Evolutionary conservation across 2,113 vertebrate species (phyloP), one percentile per base, ranked within the genome.

Genomic region (Cebus imitator): DNA sequence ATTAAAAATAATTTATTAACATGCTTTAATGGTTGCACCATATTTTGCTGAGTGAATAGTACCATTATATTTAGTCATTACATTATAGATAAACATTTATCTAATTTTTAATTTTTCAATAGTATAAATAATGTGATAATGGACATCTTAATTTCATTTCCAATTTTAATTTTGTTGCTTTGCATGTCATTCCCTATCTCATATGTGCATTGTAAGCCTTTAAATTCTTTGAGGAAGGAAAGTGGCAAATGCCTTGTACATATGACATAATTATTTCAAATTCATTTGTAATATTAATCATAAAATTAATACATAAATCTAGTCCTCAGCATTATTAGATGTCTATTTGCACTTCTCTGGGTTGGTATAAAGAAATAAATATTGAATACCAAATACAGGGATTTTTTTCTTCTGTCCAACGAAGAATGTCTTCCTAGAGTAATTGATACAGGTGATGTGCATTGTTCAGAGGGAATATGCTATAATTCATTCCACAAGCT

Each of bases 381-480:
- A 94, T 17, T 52, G 52, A 98, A 97, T 98, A 93, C 48, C 97
- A 95, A 96, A 96, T 96, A 14, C 1, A 57, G 37, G 40, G 37
- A 35, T 75, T 92, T 97, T 98, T 91, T 98, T 92, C 81, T 79
- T 48, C 66, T 35, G 87, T 97, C 91, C 87, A 94, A 87, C 52
- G 40, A 97, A 97, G 95, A 97, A 97, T 98, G 97, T 98, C 95
- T 98, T 98, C 96, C 96, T 91, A 66, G 95, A 98, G 97, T 98
- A 98, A 99, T 97, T 98, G 98, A 98, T 98, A 98, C 93, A 98
- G 97, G 97, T 97, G 93, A 96, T 95, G 96, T 58, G 2, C 97
- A 97, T 98, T 98, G 98, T 98, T 99, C 98, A 96, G 94, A 96
- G 96, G 97, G 97, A 99, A 97, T 98, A 98, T 98, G 98, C 98